Percentiles rank a stretch among this genome's conserved stretches.
phyloP scores from a whole-genome alignment of 2,888 invertebrate species.

The Orgyia antiqua region DNA sequence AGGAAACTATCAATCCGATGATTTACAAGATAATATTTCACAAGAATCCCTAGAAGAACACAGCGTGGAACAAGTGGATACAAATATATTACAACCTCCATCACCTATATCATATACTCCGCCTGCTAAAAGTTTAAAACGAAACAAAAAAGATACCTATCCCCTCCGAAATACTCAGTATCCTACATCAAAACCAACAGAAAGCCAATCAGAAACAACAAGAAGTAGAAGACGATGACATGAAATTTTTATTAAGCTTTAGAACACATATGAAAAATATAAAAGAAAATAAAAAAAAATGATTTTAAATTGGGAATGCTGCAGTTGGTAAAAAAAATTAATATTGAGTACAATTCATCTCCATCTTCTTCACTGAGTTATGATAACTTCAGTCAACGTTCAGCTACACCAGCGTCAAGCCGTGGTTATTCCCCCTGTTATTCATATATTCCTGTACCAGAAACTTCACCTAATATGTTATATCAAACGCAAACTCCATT shows the following conservation, averaged over 20 bases:
- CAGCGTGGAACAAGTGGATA: constrained; percentile 4
- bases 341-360: background rate
- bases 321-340: constrained; percentile 13
- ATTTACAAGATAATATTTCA: constrained; percentile 5
- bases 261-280: constrained; percentile 14
- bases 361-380: background rate
- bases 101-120: constrained; percentile 9
- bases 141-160: constrained; percentile 11
- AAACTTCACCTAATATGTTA: too few species aligned
- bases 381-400: too few species aligned
- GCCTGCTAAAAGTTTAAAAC: constrained; percentile 8
- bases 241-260: constrained; percentile 15
- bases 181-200: constrained; percentile 13
- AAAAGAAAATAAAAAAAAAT: constrained; percentile 10
- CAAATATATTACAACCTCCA: constrained; percentile 9
- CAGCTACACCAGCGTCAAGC: too few species aligned
- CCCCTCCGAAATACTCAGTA: constrained; percentile 12
- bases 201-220: constrained; percentile 12
- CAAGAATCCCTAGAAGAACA: constrained; percentile 4
- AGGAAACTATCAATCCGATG: constrained; percentile 9
- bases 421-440: too few species aligned
- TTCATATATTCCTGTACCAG: too few species aligned
- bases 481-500: too few species aligned
- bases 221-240: constrained; percentile 13
- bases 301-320: constrained; percentile 11